Evolutionary conservation across 2,888 invertebrate genomes (phyloP).

Genomic region (Lepidonotus clava): DNA sequence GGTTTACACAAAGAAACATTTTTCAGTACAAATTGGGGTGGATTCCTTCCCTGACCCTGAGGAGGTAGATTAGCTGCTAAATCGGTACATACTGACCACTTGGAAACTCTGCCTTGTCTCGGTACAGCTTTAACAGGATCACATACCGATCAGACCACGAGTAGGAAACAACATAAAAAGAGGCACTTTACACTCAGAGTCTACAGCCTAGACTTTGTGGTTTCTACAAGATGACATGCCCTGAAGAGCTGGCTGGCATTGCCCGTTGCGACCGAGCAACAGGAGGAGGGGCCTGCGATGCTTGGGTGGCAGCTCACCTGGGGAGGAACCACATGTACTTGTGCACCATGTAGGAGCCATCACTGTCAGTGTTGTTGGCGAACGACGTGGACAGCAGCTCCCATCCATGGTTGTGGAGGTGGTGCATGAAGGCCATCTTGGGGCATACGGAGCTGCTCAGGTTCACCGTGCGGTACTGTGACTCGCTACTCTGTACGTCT

Average conservation of each 20-base stretch:
- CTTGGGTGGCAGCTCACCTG: neutral
- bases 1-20: no score
- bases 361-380: slow-evolving; percentile 68
- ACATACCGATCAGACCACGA: no score
- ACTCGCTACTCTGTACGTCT: slow-evolving; percentile 63
- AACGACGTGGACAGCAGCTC: slow-evolving; percentile 67
- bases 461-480: slow-evolving; percentile 64
- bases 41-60: no score
- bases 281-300: no score
- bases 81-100: no score
- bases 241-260: no score
- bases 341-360: slow-evolving; percentile 71
- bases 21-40: no score
- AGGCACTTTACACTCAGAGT: slow-evolving; percentile 26
- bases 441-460: slow-evolving; percentile 64
- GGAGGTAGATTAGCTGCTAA: no score
- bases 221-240: neutral
- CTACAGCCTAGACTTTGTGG: neutral
- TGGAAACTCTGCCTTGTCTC: no score
- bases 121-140: no score
- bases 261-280: no score
- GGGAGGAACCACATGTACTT: slow-evolving; percentile 70
- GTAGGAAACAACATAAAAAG: neutral
- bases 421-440: slow-evolving; percentile 68
- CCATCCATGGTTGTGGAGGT: slow-evolving; percentile 66